Evolutionary conservation across 2,797 vertebrate genomes (phyloP).

Genomic region (Philypnodon macrostomus): DNA sequence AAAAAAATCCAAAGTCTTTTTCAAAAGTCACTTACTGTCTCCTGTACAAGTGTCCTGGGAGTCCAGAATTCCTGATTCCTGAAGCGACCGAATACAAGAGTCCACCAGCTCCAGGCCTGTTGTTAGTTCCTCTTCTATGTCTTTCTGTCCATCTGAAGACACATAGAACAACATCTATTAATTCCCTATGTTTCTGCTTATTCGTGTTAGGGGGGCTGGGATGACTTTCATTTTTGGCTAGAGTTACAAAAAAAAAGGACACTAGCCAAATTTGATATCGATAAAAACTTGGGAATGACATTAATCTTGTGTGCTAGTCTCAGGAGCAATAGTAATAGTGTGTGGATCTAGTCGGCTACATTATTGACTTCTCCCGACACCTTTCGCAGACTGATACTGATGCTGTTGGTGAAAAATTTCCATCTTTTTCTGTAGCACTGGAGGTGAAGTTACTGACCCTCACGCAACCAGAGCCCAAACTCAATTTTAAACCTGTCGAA

Average conservation of each 20-base stretch:
- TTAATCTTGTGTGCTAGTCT: constrained; percentile 54
- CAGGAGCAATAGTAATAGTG: constrained; percentile 39
- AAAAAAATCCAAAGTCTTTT: too few species aligned
- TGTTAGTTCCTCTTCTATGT: constrained; percentile 98
- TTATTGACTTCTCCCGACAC: constrained; percentile 56
- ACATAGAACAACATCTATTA: too few species aligned
- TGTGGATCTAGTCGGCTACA: constrained; percentile 52
- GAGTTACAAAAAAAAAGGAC: too few species aligned
- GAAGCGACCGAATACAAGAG: constrained; percentile 94
- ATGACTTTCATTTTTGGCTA: too few species aligned
- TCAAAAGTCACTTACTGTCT: constrained; percentile 82
- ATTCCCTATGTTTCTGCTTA: too few species aligned
- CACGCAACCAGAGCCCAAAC: constrained; percentile 10
- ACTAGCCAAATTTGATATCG: too few species aligned
- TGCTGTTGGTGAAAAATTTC: constrained; percentile 46
- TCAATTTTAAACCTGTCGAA: constrained; percentile 37
- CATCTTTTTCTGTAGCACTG: constrained; percentile 20
- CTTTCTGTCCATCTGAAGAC: constrained; percentile 91
- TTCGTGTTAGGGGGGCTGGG: too few species aligned
- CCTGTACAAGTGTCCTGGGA: constrained; percentile 88
- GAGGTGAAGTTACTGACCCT: constrained; percentile 32
- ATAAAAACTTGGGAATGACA: constrained; percentile 28
- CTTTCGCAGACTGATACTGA: constrained; percentile 45
- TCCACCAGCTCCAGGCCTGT: constrained; percentile 97
- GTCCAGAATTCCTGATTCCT: constrained; percentile 97